A percentile compares a stretch with the other conserved stretches of the same genome.
Evolutionary conservation across 1,140 invertebrate species (phyloP).

Genomic region (Heliconius nattereri): DNA sequence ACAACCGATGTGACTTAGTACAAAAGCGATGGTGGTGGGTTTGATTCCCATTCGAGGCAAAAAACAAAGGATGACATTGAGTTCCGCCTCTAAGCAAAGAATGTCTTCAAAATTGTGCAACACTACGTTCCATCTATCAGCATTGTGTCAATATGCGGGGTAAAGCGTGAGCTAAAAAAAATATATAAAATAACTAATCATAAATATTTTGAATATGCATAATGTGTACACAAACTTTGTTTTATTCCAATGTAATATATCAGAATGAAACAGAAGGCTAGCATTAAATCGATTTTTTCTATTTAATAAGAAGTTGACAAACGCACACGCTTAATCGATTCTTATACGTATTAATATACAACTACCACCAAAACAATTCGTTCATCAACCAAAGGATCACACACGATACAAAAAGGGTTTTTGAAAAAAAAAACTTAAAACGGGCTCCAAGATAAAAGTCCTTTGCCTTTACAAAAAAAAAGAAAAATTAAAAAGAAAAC

Average conservation of each 20-base stretch:
- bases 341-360: slow-evolving; percentile 50
- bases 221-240: no score
- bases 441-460: slow-evolving; percentile 68
- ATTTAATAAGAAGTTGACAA: slow-evolving; percentile 37
- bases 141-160: no score
- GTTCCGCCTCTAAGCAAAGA: no score
- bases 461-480: slow-evolving; percentile 68
- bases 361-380: slow-evolving; percentile 69
- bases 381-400: slow-evolving; percentile 71
- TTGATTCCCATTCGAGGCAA: no score
- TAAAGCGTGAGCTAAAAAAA: no score
- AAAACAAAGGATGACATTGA: no score
- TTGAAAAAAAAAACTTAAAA: slow-evolving; percentile 60
- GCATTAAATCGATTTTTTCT: slow-evolving; percentile 20
- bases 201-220: no score
- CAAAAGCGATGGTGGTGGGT: no score
- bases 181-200: no score
- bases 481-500: slow-evolving; percentile 74
- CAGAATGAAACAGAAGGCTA: background rate
- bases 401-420: slow-evolving; percentile 70
- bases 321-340: slow-evolving; percentile 49
- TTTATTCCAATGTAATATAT: background rate
- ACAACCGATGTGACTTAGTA: no score
- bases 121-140: no score
- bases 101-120: no score